A percentile compares a stretch with the other conserved stretches of the same genome.
These are phyloP conservation scores for Thamnophis sirtalis DNA, from an alignment of 2,113 vertebrate species.

Conservation along the genomic window DNA sequence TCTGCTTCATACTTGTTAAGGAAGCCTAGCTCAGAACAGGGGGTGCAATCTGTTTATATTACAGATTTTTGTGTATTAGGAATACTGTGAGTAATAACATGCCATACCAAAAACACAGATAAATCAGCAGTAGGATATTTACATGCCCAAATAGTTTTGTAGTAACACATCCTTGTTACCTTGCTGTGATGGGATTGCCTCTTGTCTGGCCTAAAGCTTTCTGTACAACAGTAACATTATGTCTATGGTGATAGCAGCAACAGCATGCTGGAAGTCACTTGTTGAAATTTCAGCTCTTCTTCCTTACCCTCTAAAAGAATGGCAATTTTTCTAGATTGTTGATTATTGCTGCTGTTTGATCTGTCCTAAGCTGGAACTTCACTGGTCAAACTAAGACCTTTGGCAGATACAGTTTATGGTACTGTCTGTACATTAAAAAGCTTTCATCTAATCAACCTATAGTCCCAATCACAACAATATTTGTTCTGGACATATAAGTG, in stretches of 20 bases:
- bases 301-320: neutral
- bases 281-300: neutral
- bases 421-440: neutral
- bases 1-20: too few relatives aligned
- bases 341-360: neutral
- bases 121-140: neutral
- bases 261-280: neutral
- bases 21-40: too few relatives aligned
- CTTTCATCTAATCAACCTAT: neutral
- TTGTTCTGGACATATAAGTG: neutral
- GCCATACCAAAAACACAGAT: neutral
- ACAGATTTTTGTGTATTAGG: neutral
- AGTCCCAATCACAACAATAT: neutral
- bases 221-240: neutral
- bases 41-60: neutral
- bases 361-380: neutral
- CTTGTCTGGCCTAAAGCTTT: neutral
- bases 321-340: neutral
- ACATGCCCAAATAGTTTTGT: neutral
- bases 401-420: neutral
- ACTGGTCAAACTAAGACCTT: neutral
- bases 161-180: neutral
- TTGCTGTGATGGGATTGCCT: neutral
- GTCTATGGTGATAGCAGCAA: neutral
- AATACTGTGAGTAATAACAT: neutral